phyloP scores from a whole-genome alignment of 2,888 invertebrate genomes.

The Gymnocheta viridis region DNA sequence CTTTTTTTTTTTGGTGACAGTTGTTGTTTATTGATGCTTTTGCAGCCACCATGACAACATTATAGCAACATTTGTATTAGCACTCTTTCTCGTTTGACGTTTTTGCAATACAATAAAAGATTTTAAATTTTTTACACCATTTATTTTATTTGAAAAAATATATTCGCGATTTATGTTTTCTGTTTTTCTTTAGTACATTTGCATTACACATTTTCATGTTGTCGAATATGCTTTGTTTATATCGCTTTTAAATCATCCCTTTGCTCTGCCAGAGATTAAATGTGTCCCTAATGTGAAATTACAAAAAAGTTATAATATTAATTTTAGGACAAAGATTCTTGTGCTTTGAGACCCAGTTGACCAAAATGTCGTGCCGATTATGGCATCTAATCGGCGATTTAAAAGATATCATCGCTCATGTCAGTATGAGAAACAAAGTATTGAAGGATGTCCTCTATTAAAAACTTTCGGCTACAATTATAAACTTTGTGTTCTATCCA shows the following conservation, averaged over 20 bases:
- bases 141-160: constrained; percentile 47
- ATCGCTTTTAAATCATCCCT: constrained; percentile 14
- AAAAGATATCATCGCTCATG: too few relatives aligned
- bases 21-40: constrained; percentile 79
- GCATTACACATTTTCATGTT: neutral
- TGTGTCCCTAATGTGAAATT: constrained; percentile 20
- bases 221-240: neutral
- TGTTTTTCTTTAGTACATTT: neutral
- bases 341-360: too few relatives aligned
- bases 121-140: constrained; percentile 63
- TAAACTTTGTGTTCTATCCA: too few relatives aligned
- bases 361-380: too few relatives aligned
- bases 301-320: constrained; percentile 21
- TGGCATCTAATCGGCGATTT: too few relatives aligned
- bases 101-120: constrained; percentile 41
- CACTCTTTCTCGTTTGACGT: constrained; percentile 8
- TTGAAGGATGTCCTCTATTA: too few relatives aligned
- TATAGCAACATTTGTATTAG: constrained; percentile 71
- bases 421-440: too few relatives aligned
- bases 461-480: too few relatives aligned
- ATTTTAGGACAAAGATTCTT: neutral
- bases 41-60: constrained; percentile 81
- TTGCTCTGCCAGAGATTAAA: neutral
- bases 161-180: constrained; percentile 32
- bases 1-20: constrained; percentile 76